Evolutionary conservation across 2,888 invertebrate genomes (phyloP).

Genomic region (Dasypolia templi): DNA sequence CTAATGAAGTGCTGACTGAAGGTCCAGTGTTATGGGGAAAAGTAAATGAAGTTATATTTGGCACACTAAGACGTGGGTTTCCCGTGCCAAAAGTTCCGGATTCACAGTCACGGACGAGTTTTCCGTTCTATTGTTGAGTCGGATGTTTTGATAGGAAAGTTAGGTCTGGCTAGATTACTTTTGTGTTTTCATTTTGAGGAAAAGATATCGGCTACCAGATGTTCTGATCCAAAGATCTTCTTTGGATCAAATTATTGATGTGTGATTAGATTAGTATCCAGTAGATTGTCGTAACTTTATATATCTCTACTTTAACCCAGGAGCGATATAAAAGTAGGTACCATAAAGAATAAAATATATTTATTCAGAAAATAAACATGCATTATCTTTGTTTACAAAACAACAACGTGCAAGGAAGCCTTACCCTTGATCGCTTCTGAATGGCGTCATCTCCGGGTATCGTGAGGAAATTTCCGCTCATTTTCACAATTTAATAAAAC

Average conservation of each 20-base stretch:
- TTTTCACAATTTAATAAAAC: conserved; percentile 76
- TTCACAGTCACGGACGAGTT: conserved; percentile 57
- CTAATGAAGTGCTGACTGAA: conserved; percentile 55
- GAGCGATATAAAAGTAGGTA: background rate
- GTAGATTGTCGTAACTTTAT: background rate
- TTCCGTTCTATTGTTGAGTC: conserved; percentile 62
- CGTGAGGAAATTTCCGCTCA: conserved; percentile 88
- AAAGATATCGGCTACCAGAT: background rate
- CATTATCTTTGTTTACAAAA: conserved; percentile 53
- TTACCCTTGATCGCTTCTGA: conserved; percentile 85
- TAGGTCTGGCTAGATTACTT: conserved; percentile 34
- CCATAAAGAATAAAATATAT: background rate
- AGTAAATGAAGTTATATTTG: conserved; percentile 58
- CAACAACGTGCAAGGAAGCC: conserved; percentile 68
- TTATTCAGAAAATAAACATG: conserved; percentile 24
- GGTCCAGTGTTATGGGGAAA: conserved; percentile 44
- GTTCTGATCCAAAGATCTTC: conserved; percentile 17
- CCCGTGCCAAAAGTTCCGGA: conserved; percentile 65
- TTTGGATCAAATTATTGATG: conserved; percentile 12
- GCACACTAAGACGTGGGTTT: conserved; percentile 47
- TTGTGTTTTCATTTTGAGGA: conserved; percentile 13
- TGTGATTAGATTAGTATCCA: conserved; percentile 17
- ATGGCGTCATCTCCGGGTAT: conserved; percentile 86
- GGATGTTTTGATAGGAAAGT: conserved; percentile 48
- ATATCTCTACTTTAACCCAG: background rate